These are phyloP conservation scores for Tetanocera ferruginea DNA, from an alignment of 2,888 invertebrate genomes.

Conservation along the genomic window DNA sequence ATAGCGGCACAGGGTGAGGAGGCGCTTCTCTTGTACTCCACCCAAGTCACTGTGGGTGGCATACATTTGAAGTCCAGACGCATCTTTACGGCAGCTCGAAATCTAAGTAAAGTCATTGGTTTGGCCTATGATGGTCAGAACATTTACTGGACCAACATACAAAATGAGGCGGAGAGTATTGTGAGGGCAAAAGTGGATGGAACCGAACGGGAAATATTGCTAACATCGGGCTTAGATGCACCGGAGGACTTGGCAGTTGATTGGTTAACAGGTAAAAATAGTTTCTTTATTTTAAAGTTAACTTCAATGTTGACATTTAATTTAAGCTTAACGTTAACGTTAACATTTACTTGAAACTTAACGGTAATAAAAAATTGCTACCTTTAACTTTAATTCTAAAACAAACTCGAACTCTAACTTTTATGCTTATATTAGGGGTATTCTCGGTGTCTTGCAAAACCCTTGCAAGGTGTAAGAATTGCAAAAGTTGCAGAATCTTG, in stretches of 20 bases:
- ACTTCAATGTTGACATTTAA: too few species aligned
- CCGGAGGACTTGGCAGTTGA: constrained; percentile 85
- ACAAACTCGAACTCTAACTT: too few species aligned
- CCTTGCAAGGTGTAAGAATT: too few species aligned
- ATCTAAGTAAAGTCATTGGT: constrained; percentile 74
- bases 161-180: constrained; percentile 79
- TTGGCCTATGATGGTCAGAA: constrained; percentile 79
- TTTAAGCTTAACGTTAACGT: too few species aligned
- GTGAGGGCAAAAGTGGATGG: constrained; percentile 77
- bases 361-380: too few species aligned
- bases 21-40: constrained; percentile 78
- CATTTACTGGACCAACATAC: constrained; percentile 85
- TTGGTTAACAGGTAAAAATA: constrained; percentile 75
- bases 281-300: background rate
- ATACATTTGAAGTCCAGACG: constrained; percentile 74
- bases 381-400: too few species aligned
- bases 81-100: constrained; percentile 68
- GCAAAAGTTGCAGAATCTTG: too few species aligned
- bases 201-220: constrained; percentile 73
- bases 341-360: too few species aligned
- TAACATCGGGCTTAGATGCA: constrained; percentile 77
- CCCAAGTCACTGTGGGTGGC: constrained; percentile 76
- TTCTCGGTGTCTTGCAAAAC: too few species aligned
- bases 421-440: too few species aligned
- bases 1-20: constrained; percentile 74